A percentile compares a stretch with the other conserved stretches of the same genome.
These are phyloP conservation scores for Pempheris klunzingeri DNA, from an alignment of 2,797 vertebrate species.

Conservation along the genomic window DNA sequence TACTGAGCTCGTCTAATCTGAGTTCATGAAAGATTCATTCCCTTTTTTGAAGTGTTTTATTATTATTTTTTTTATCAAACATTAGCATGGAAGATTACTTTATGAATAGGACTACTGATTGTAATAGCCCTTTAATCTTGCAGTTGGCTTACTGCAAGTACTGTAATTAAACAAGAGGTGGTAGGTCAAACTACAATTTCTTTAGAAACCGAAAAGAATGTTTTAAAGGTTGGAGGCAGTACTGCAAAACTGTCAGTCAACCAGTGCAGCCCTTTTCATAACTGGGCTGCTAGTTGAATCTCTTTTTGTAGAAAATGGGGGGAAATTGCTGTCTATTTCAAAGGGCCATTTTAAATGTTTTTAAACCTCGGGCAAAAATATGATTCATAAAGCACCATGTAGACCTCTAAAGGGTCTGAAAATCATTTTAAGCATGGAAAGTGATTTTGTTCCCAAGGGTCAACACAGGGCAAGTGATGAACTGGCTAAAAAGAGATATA, in stretches of 20 bases:
- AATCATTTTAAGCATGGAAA: not conserved
- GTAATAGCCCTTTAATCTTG: not conserved
- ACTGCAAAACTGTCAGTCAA: constrained; percentile 3
- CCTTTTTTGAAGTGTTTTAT: not conserved
- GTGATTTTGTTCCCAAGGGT: not conserved
- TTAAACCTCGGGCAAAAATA: not conserved
- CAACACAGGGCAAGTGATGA: not conserved
- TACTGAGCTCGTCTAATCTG: not conserved
- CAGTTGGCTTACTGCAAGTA: constrained; percentile 1
- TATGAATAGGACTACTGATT: not conserved
- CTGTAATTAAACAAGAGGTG: constrained; percentile 1
- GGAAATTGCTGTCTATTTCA: constrained; percentile 6
- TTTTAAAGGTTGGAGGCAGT: not conserved
- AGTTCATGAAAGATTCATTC: not conserved
- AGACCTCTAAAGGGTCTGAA: not conserved
- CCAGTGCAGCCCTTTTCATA: not conserved
- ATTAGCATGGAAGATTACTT: not conserved
- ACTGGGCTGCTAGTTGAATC: not conserved
- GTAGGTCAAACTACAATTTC: not conserved
- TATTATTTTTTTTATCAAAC: constrained; percentile 3
- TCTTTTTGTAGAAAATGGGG: not conserved
- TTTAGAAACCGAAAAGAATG: not conserved
- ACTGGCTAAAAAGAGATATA: not conserved
- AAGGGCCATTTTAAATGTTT: constrained; percentile 7
- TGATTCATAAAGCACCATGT: not conserved